Evolutionary conservation across 2,113 vertebrate genomes (phyloP).

Genomic region (Tupaia tana): DNA sequence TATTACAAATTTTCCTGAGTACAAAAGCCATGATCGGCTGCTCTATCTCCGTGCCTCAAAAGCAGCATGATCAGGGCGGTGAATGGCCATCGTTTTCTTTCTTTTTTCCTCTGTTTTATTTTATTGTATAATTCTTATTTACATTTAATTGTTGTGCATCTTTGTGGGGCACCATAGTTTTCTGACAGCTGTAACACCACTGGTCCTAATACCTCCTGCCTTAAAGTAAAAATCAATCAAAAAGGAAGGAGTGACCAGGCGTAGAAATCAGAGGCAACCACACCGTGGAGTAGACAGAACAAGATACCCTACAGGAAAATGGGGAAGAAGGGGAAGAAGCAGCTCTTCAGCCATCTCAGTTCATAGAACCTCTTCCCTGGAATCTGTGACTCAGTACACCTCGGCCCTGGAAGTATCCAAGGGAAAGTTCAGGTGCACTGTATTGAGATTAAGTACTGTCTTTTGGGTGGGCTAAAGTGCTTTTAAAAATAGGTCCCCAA

Average conservation of each 20-base stretch:
- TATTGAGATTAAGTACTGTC: background rate
- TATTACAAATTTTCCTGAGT: background rate
- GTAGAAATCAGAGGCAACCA: background rate
- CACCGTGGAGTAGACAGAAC: background rate
- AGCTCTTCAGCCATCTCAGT: background rate
- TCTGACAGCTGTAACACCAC: background rate
- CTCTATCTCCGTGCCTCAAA: accelerated
- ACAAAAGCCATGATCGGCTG: background rate
- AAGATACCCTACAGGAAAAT: background rate
- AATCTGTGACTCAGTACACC: background rate
- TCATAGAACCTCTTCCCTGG: background rate
- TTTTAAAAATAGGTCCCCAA: slow-evolving; percentile 23
- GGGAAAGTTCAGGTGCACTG: background rate
- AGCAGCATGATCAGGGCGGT: too few relatives aligned
- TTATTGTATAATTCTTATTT: too few relatives aligned
- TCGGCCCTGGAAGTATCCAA: background rate
- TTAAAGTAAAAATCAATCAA: background rate
- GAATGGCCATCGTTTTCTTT: background rate
- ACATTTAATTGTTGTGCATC: too few relatives aligned
- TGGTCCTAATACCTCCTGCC: background rate
- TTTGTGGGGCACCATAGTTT: background rate
- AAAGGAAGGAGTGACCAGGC: background rate
- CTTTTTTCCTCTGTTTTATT: too few relatives aligned
- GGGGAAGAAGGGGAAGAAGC: background rate
- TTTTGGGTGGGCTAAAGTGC: background rate